Base-by-base conservation (phyloP, 2,797 vertebrate species). In the Crenichthys baileyi region DNA sequence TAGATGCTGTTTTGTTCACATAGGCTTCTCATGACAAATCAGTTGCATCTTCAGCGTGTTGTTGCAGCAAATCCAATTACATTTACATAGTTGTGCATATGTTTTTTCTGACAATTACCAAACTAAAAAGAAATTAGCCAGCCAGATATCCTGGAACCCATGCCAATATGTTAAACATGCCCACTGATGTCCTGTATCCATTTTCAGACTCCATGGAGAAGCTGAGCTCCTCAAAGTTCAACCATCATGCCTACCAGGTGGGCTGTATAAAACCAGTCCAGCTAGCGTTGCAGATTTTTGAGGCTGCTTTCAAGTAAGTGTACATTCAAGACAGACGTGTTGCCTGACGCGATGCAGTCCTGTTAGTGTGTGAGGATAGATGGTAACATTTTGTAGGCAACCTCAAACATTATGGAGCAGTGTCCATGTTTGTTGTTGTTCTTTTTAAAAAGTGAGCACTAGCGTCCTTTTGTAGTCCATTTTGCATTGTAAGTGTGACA, bases 1-100 rank as follows among this genome's bases (percentile, higher is more conserved):
- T 95, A 96, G 95, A 92, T 96, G 96, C 96, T 94, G 93, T 94
- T 95, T 95, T 92, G 93, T 95, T 96, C 94, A 94, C 91, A 74
- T 86, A 70, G 78, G 85, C 85, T 82, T 75, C 79, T 83, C 83
- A 79, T 84, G 85, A 93, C 88, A 81, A 79, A 73, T 86, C 87
- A 85, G 85, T 90, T 91, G 94, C 91, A 92, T 92, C 87, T 82
- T 82, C 86, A 91, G 83, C 72, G 68, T 86, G 90, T 87, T 88
- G 86, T 87, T 89, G 87, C 87, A 90, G 90, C 86, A 84, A 87
- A 91, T 95, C 91, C 93, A 90, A 93, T 95, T 94, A 95, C 94
- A 94, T 89, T 85, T 87, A 89, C 88, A 91, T 88, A 70, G 87
- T 95, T 96, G 94, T 96, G 95, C 95, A 95, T 96, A 96, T 92